phyloP scores from a whole-genome alignment of 2,113 vertebrate genomes.

The Salvator merianae region DNA sequence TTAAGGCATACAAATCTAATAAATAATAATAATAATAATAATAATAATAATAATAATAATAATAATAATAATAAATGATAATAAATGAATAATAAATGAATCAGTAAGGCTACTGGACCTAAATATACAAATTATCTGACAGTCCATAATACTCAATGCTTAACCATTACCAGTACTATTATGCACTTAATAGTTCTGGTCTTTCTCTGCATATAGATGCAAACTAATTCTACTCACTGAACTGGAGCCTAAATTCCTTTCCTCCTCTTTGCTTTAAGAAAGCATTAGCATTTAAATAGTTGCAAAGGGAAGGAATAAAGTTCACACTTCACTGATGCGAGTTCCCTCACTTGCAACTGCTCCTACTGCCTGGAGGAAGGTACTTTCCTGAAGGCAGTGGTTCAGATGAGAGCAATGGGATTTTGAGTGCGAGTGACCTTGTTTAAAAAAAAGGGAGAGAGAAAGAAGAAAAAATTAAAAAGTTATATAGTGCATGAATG shows the following conservation, averaged over 20 bases:
- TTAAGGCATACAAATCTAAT: no score
- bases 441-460: not conserved
- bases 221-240: not conserved
- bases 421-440: conserved; percentile 24
- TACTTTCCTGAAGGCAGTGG: conserved; percentile 54
- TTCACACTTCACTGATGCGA: conserved; percentile 47
- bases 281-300: conserved; percentile 32
- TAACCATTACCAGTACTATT: conserved; percentile 5
- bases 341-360: conserved; percentile 57
- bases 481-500: conserved; percentile 22
- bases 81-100: no score
- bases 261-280: not conserved
- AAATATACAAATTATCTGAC: conserved; percentile 18
- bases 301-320: conserved; percentile 30
- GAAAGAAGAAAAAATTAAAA: not conserved
- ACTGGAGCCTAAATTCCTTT: not conserved
- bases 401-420: conserved; percentile 63
- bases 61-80: no score
- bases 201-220: not conserved
- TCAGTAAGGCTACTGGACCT: not conserved
- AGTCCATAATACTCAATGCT: conserved; percentile 1
- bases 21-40: no score
- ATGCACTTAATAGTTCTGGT: not conserved
- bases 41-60: no score
- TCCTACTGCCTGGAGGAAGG: conserved; percentile 65